Evolutionary conservation across 2,888 invertebrate genomes (phyloP), one percentile per base, ranked within the genome.

Genomic region (Choreutis nemorana): DNA sequence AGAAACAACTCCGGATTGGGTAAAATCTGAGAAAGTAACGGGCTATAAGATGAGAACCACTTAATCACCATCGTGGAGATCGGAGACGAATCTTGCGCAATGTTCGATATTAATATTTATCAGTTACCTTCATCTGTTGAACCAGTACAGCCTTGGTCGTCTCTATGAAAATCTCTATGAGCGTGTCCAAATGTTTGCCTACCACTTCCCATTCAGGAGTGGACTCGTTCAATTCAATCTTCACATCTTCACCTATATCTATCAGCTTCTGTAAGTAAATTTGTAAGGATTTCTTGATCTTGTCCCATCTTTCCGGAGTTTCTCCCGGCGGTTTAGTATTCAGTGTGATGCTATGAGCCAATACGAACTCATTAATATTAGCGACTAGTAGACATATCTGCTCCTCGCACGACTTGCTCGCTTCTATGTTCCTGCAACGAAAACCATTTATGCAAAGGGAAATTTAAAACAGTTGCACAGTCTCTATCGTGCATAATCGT

Each of bases 121-220:
- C 28, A 34, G 44, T 48, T 55, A 83, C 83, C 78, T 81, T 81
- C 63, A 82, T 81, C 47, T 83, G 83, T 41, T 81, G 78, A 10
- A 81, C 77, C 22, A 84, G 55, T 7, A 83, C 80, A 26, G 77
- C 79, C 42, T 83, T 82, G 0, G 83, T 83, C 0, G 83, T 81
- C 47, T 81, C 81, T 40, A 82, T 60, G 51, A 84, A 84, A 22
- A 81, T 79, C 14, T 68, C 77, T 18, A 82, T 77, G 31, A 84
- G 45, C 1, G 72, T 66, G n/a, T 79, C 75, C 32, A 83, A 42
- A 55, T 70, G 80, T 37, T 61, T 75, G 40, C 45, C 45, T 2
- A 68, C 68, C 26, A 79, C 39, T 20, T 34, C 51, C 70, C 73
- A 72, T 30, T 79, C 71, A 0, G 75, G 63, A 14, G 47, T 50